Conservation (phyloP, 2,888 invertebrate genomes). For the Dendrolimus houi region DNA sequence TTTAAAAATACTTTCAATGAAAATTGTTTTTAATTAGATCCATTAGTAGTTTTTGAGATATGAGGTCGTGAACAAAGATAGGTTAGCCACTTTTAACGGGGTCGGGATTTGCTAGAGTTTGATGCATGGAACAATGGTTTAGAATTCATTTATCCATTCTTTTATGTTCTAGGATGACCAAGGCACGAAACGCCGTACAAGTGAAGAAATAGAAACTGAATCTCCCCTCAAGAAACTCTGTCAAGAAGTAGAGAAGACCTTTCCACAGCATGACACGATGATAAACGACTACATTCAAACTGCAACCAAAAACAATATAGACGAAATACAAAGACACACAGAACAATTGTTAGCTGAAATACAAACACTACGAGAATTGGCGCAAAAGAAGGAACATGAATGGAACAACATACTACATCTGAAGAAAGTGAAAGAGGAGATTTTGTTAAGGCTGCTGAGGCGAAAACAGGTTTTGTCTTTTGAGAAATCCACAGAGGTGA, state of each 20-base stretch:
- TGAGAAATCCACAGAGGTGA: conserved; percentile 56
- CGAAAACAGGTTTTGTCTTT: conserved; percentile 79
- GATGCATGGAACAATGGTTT: neutral
- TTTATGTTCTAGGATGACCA: conserved; percentile 48
- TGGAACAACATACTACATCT: conserved; percentile 90
- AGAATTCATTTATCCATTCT: neutral
- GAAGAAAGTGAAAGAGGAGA: conserved; percentile 90
- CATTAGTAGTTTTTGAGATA: too few species aligned
- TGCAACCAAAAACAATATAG: conserved; percentile 76
- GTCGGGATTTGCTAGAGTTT: neutral
- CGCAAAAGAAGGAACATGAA: conserved; percentile 88
- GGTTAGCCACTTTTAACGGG: too few species aligned
- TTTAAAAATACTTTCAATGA: too few species aligned
- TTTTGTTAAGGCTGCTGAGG: conserved; percentile 82
- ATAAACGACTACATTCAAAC: conserved; percentile 79
- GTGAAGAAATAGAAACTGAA: conserved; percentile 61
- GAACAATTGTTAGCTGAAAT: conserved; percentile 81
- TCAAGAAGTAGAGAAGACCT: conserved; percentile 68
- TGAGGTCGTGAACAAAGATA: too few species aligned
- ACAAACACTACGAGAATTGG: conserved; percentile 82
- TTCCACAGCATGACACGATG: conserved; percentile 76
- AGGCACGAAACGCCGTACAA: conserved; percentile 48
- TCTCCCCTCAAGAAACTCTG: conserved; percentile 67
- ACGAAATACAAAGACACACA: conserved; percentile 78
- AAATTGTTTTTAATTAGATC: too few species aligned